Base-by-base conservation (phyloP, 2,888 invertebrate species). In the Epistrophella euchroma region DNA sequence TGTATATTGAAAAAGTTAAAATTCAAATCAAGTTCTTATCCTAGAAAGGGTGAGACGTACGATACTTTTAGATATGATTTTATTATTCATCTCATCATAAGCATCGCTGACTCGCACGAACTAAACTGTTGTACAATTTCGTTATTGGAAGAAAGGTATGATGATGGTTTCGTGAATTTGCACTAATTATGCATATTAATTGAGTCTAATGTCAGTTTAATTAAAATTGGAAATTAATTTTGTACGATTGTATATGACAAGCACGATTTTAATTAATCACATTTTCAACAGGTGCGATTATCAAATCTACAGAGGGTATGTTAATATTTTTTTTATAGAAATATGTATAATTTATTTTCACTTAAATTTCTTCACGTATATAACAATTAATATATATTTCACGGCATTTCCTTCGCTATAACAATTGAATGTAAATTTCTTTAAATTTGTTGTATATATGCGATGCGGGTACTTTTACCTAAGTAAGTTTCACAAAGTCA, bases 131-230 rank as follows among this genome's bases (percentile, higher is more conserved):
- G 7, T 40, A 17, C 17, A 35, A 58, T 45, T 25, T 11, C 10
- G n/a, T 17, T 15, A 35, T 35, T 10, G 19, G 3, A 25, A 25
- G 3, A 17, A 32, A 47, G 22, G 37, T 47, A 32, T 32, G 66
- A 7, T 17, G 40, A 9, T 1, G 40, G 40, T 11, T 56, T 35
- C 25, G 37, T 22, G 35, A 22, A 76, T 72, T 72, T 74, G 70
- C 73, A 86, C 77, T 86, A 86, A 86, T 86, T 77, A 86, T 74
- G 80, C 76, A 86, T 86, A 81, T 86, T 81, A 86, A 86, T 86
- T 52, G 81, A 77, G 73, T 86, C 74, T 81, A 77, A 81, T 81
- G 70, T 77, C 77, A 52, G 35, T 81, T 77, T 86, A 86, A 86
- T 86, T 86, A 86, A 60, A 86, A 81, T 86, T 86, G 47, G 73